Percentiles rank a stretch among this genome's conserved stretches.
These are phyloP conservation scores for Garrulus glandarius DNA, from an alignment of 2,797 vertebrate species.

Conservation along the genomic window DNA sequence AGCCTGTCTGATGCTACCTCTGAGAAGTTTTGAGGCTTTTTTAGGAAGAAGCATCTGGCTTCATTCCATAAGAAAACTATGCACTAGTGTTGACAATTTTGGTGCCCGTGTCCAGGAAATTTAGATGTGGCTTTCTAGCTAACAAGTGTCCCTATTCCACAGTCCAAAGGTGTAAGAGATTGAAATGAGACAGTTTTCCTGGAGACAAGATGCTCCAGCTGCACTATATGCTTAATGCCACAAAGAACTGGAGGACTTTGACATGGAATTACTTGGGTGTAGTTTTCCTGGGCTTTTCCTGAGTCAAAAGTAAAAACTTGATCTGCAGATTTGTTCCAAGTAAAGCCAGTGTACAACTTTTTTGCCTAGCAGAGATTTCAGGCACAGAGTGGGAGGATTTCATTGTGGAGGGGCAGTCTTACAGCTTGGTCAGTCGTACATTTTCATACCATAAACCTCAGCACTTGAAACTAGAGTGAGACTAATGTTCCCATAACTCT, in stretches of 20 bases:
- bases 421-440: not conserved
- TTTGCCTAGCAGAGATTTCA: not conserved
- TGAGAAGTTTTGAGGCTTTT: not conserved
- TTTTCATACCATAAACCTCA: not conserved
- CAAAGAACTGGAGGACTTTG: not conserved
- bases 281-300: not conserved
- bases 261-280: not conserved
- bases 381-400: not conserved
- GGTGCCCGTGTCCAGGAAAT: not conserved
- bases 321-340: not conserved
- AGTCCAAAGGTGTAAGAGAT: not conserved
- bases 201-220: not conserved
- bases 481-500: not conserved
- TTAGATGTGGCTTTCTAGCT: not conserved
- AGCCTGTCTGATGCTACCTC: not conserved
- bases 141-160: not conserved
- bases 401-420: not conserved
- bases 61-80: not conserved
- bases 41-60: not conserved
- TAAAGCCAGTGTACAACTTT: not conserved
- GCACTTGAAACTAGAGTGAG: not conserved
- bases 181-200: not conserved
- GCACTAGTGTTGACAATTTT: not conserved
- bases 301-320: not conserved
- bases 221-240: fast-evolving